Conservation (phyloP, 2,888 invertebrate species). For the Patella depressa region DNA sequence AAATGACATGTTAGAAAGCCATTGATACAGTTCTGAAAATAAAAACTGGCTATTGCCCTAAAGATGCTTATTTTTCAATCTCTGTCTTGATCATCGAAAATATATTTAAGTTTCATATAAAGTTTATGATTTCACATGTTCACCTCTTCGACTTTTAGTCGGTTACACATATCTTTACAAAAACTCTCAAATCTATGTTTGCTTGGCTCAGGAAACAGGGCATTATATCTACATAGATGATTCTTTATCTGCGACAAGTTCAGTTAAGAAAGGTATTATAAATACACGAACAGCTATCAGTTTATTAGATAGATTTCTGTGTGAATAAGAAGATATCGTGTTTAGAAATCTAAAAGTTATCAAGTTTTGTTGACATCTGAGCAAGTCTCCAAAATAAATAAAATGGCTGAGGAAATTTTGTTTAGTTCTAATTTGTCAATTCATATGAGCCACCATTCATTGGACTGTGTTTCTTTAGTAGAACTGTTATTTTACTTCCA, state of each 20-base stretch:
- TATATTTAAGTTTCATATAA: no score
- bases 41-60: no score
- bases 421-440: background rate
- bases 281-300: no score
- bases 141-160: background rate
- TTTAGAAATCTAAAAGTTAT: no score
- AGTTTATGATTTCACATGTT: no score
- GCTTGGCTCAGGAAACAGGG: background rate
- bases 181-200: background rate
- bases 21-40: no score
- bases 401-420: background rate
- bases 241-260: background rate
- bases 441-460: background rate
- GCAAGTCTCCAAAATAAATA: background rate
- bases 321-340: no score
- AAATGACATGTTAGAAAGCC: no score
- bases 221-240: background rate
- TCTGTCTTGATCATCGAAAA: no score
- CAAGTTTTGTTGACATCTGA: background rate
- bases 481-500: background rate
- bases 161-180: background rate
- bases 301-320: no score
- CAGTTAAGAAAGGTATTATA: no score
- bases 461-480: background rate
- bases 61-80: slow-evolving; percentile 1